Evolutionary conservation across 1,140 invertebrate species (phyloP).

Genomic region (Popillia japonica): DNA sequence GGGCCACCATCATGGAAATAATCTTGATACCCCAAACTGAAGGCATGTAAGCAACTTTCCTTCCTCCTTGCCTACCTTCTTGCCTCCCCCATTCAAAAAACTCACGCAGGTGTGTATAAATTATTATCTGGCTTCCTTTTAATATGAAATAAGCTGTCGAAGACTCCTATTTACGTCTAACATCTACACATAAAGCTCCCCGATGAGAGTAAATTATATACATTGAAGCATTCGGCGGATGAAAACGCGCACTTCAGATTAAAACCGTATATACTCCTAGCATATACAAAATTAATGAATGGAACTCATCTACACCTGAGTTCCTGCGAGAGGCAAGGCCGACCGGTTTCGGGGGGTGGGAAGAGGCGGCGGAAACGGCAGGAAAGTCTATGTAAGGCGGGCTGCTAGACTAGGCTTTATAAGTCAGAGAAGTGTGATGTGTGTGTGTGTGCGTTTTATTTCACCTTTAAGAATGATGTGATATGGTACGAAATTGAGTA

Average conservation of each 20-base stretch:
- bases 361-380: neutral
- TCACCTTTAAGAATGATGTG: too few relatives aligned
- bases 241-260: conserved; percentile 2
- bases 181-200: neutral
- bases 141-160: neutral
- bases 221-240: neutral
- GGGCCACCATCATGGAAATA: too few relatives aligned
- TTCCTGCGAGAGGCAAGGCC: neutral
- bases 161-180: neutral
- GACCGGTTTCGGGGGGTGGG: neutral
- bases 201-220: conserved; percentile 11
- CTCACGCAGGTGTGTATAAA: too few relatives aligned
- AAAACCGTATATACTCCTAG: conserved; percentile 1
- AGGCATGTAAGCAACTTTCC: too few relatives aligned
- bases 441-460: too few relatives aligned
- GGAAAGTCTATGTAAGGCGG: too few relatives aligned
- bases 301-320: conserved; percentile 23
- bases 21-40: too few relatives aligned
- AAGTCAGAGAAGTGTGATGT: too few relatives aligned
- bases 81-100: too few relatives aligned
- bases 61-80: too few relatives aligned
- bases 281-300: conserved; percentile 21
- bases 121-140: neutral
- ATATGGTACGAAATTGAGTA: too few relatives aligned
- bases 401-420: too few relatives aligned